These are phyloP conservation scores for Centruroides sculpturatus DNA, from an alignment of 1,140 invertebrate species.

Conservation along the genomic window DNA sequence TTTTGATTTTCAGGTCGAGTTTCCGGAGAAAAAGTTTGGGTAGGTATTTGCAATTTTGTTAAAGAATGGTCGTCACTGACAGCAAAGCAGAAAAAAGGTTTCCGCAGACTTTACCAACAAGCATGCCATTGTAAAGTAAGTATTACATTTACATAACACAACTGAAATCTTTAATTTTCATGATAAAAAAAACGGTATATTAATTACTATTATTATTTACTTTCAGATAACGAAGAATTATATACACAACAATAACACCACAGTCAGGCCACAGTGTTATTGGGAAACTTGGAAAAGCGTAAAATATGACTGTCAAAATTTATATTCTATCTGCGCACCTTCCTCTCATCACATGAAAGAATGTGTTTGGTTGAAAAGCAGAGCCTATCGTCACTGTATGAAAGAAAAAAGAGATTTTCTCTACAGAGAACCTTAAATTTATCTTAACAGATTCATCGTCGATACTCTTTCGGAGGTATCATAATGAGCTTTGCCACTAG, in stretches of 20 bases:
- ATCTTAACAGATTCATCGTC: too few species aligned
- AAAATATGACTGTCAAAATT: neutral
- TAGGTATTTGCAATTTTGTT: conserved; percentile 43
- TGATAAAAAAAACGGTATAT: too few species aligned
- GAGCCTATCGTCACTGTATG: neutral
- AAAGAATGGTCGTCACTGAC: conserved; percentile 47
- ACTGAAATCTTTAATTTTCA: too few species aligned
- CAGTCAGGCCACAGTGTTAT: too few species aligned
- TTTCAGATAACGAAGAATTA: too few species aligned
- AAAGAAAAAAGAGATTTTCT: neutral
- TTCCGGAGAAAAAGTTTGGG: conserved; percentile 38
- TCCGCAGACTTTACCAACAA: conserved; percentile 46
- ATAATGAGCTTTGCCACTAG: too few species aligned
- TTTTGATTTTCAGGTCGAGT: conserved; percentile 16
- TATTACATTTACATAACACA: too few species aligned
- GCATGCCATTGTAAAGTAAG: conserved; percentile 49
- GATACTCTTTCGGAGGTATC: too few species aligned
- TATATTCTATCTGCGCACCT: neutral
- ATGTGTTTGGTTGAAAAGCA: neutral
- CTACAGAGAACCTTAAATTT: too few species aligned
- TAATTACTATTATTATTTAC: too few species aligned
- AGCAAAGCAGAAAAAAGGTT: conserved; percentile 51
- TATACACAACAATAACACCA: too few species aligned
- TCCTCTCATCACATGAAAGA: neutral
- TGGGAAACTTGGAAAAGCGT: too few species aligned